Base-by-base conservation (phyloP, 2,888 invertebrate species). In the Lithophane semibrunnea region DNA sequence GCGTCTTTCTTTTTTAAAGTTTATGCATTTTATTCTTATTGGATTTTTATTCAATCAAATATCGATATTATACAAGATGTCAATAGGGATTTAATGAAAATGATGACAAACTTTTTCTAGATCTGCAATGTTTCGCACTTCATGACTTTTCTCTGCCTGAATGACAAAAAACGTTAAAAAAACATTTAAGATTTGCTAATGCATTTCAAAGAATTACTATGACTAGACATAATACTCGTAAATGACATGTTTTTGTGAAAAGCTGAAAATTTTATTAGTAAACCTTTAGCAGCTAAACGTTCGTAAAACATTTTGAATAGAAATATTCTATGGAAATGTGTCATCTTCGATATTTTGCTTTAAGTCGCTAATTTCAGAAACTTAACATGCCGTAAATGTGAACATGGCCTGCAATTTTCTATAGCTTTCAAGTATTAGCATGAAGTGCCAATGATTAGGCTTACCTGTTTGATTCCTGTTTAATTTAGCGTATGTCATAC, bases 221-320 rank as follows among this genome's bases (percentile, higher is more conserved):
- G 18, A 18, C 42, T 13, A 52, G 24, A 16, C 16, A 24, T 8
- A 10, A 65, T 29, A 60, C 18, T 52, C 21, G 49, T 58, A 70
- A 69, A 80, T 71, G 0, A 52, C 49, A 66, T 24, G 56, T 63
- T 60, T 77, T 71, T 77, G 67, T 29, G 24, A 52, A 71, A 67
- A 64, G 16, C 42, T 63, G 61, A 71, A 77, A 8, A 67, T 58
- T 60, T 83, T 81, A 83, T 56, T 61, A 83, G 60, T n/a, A 16
- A 78, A 44, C 24, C n/a, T 64, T 68, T 47, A 68, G 68, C 49
- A 56, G 73, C 73, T 83, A 73, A 81, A 73, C 61, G 73, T 83
- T 58, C 79, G 24, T 83, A 79, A 79, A 79, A 69, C 29, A 37
- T 58, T 73, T 66, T 83, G 60, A 78, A 83, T 69, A 66, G 68